Conservation (phyloP, 2,888 invertebrate genomes). For the Erebia ligea region DNA sequence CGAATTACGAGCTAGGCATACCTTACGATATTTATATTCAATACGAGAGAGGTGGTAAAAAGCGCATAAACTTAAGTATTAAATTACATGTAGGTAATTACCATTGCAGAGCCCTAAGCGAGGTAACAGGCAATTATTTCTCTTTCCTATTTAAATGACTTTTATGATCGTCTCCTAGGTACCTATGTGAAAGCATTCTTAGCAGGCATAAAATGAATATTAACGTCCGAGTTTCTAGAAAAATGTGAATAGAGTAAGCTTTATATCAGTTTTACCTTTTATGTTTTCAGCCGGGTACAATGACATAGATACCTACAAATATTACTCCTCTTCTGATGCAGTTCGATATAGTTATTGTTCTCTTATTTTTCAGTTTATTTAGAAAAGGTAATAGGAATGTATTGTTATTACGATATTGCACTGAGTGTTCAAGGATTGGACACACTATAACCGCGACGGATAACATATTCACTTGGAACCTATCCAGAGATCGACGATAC, state of each 20-base stretch:
- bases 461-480: too few relatives aligned
- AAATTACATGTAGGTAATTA: constrained; percentile 29
- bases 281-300: too few relatives aligned
- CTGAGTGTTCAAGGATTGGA: too few relatives aligned
- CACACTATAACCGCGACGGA: too few relatives aligned
- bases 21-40: background rate
- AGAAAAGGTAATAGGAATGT: too few relatives aligned
- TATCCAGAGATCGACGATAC: too few relatives aligned
- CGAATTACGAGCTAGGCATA: constrained; percentile 9
- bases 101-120: constrained; percentile 18
- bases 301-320: too few relatives aligned
- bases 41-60: constrained; percentile 10
- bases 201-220: background rate
- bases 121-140: constrained; percentile 25
- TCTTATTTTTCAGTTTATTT: too few relatives aligned
- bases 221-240: background rate
- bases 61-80: constrained; percentile 23
- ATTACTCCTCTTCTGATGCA: too few relatives aligned
- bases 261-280: too few relatives aligned
- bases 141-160: constrained; percentile 25
- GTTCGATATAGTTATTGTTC: too few relatives aligned
- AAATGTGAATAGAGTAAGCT: background rate
- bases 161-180: background rate
- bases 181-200: constrained; percentile 2
- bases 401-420: too few relatives aligned